A percentile compares a stretch with the other conserved stretches of the same genome.
These are phyloP conservation scores for Megaceryle maxima DNA, from an alignment of 2,113 vertebrate genomes.

Conservation along the genomic window DNA sequence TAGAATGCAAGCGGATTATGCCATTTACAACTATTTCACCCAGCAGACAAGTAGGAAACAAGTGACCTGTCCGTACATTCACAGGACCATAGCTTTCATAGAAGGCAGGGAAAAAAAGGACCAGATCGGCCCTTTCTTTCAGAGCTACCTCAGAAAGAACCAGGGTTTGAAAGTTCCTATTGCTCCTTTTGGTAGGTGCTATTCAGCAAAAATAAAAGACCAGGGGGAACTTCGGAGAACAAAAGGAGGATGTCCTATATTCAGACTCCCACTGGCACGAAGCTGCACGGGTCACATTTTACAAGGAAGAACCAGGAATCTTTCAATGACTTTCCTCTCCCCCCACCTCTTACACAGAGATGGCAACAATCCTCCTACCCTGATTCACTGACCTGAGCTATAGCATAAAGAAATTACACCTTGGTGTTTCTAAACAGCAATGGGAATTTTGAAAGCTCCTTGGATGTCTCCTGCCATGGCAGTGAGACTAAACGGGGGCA, in stretches of 20 bases:
- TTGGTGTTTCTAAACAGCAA: not conserved
- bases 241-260: slow-evolving; percentile 63
- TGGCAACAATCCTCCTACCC: slow-evolving; percentile 31
- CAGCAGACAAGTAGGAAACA: not conserved
- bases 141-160: not conserved
- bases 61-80: not conserved
- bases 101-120: not conserved
- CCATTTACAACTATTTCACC: not conserved
- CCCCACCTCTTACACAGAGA: not conserved
- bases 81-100: not conserved
- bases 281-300: slow-evolving; percentile 21
- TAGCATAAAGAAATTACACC: not conserved
- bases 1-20: accelerated
- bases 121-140: not conserved
- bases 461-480: not conserved
- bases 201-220: not conserved
- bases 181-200: not conserved
- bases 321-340: slow-evolving; percentile 5
- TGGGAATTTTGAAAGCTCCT: slow-evolving; percentile 36
- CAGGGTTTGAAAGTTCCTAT: not conserved
- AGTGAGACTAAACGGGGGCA: not conserved
- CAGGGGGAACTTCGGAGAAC: slow-evolving; percentile 10
- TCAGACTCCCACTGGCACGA: slow-evolving; percentile 23
- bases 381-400: slow-evolving; percentile 30
- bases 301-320: not conserved